phyloP scores from a whole-genome alignment of 35 echinoderm and acorn worm species.

The Anneissia japonica region DNA sequence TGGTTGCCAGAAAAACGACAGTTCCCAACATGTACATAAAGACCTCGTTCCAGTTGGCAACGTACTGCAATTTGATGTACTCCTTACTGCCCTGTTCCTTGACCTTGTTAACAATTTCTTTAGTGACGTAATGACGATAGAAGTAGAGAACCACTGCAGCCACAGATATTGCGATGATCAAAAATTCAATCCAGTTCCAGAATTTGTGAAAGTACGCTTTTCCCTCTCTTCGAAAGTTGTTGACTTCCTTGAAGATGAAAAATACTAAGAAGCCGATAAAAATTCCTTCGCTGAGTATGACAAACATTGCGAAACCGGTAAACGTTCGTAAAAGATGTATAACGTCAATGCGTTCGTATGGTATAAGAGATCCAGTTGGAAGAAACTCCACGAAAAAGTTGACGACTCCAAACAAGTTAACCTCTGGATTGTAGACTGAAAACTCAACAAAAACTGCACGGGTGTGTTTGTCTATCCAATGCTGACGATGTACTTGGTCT shows the following conservation, averaged over 20 bases:
- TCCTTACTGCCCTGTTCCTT: slow-evolving; percentile 33
- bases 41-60: slow-evolving; percentile 93
- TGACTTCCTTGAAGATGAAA: slow-evolving; percentile 53
- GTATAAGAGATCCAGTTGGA: slow-evolving; percentile 60
- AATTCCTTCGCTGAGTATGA: slow-evolving; percentile 53
- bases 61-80: slow-evolving; percentile 92
- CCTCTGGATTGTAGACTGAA: slow-evolving; percentile 68
- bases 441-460: slow-evolving; percentile 78
- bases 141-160: slow-evolving; percentile 64
- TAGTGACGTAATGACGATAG: slow-evolving; percentile 62
- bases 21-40: slow-evolving; percentile 72
- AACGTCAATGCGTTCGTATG: slow-evolving; percentile 53
- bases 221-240: slow-evolving; percentile 43
- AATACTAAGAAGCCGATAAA: slow-evolving; percentile 75
- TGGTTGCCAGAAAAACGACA: slow-evolving; percentile 65
- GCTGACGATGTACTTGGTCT: slow-evolving; percentile 47
- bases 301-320: slow-evolving; percentile 50
- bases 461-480: slow-evolving; percentile 78
- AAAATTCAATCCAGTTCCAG: slow-evolving; percentile 76
- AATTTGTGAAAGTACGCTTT: slow-evolving; percentile 53
- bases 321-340: slow-evolving; percentile 51
- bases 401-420: slow-evolving; percentile 73
- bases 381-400: slow-evolving; percentile 69
- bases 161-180: slow-evolving; percentile 60
- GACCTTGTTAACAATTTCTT: slow-evolving; percentile 30